Base-by-base conservation (phyloP, 2,888 invertebrate species). In the Nephrocerus scutellatus region DNA sequence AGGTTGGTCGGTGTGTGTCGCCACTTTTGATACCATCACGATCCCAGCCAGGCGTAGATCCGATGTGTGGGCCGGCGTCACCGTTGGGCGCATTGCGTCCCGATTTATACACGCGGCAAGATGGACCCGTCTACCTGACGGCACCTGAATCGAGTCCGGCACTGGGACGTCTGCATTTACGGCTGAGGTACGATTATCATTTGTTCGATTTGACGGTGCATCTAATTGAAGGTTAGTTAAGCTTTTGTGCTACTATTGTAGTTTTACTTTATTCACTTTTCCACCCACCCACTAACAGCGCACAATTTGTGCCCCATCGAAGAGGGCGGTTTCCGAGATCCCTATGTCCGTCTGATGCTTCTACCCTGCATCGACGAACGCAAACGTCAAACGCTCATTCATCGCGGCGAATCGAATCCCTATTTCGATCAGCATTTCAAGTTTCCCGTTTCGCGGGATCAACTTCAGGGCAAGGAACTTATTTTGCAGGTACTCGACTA, bases 371-470 rank as follows among this genome's bases (percentile, higher is more conserved):
- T 91, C 12, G 91, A 91, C 66, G 76, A 79, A 26, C 77, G 88
- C 30, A 85, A 86, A 47, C 77, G 91, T 5, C 88, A 91, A 66
- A 89, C 90, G 0, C 78, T 80, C 10, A 85, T 89, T 30, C 84
- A 86, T 60, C 74, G 86, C 42, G 86, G 86, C 61, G 84, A 88
- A 54, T 77, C 83, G 7, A 87, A 88, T 68, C 90, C 90, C 0
- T 82, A 83, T 68, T 91, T 89, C 66, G 86, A 91, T 71, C 88
- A 91, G 62, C 84, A 85, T 62, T 91, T 91, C 71, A 91, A 90
- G 70, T 91, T 91, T 62, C 90, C 91, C 2, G 84, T 91, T 7
- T 86, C 89, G 10, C 84, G 86, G 52, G 90, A 91, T 52, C 89
- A 91, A 50, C 71, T 91, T 29, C 77, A 80, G 36, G 84, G 86